phyloP scores from a whole-genome alignment of 53 echinoderm and acorn worm genomes.

The Holothuria scabra region DNA sequence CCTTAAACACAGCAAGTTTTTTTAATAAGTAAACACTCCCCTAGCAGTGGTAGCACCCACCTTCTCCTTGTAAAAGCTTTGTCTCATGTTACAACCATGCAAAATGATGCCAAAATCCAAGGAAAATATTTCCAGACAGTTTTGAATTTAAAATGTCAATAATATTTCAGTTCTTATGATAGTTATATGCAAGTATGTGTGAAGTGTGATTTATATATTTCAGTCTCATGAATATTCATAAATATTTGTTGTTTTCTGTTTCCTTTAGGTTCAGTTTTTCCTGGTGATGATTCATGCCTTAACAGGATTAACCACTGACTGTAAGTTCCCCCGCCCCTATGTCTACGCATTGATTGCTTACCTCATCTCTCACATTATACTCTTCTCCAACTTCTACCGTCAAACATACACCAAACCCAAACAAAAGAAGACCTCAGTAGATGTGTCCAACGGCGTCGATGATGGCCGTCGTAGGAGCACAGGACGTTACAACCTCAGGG shows the following conservation, averaged over 20 bases:
- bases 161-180: too few relatives aligned
- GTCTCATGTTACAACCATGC: too few relatives aligned
- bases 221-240: not conserved
- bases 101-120: too few relatives aligned
- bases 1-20: too few relatives aligned
- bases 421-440: constrained; percentile 27
- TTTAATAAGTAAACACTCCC: too few relatives aligned
- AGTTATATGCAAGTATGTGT: too few relatives aligned
- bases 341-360: constrained; percentile 78
- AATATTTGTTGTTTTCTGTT: not conserved
- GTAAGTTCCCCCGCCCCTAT: constrained; percentile 72
- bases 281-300: constrained; percentile 79
- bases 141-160: too few relatives aligned
- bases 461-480: constrained; percentile 17
- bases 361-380: constrained; percentile 81
- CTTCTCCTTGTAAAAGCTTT: too few relatives aligned
- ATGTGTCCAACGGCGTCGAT: constrained; percentile 14
- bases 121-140: too few relatives aligned
- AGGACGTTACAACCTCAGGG: constrained; percentile 78
- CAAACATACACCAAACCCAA: constrained; percentile 58
- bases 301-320: constrained; percentile 62
- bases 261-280: constrained; percentile 79
- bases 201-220: not conserved
- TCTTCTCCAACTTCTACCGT: constrained; percentile 91
- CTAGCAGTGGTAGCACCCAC: too few relatives aligned